Percentiles rank a stretch among this genome's conserved stretches.
phyloP scores from a whole-genome alignment of 2,797 vertebrate genomes.

The Epinephelus coioides region DNA sequence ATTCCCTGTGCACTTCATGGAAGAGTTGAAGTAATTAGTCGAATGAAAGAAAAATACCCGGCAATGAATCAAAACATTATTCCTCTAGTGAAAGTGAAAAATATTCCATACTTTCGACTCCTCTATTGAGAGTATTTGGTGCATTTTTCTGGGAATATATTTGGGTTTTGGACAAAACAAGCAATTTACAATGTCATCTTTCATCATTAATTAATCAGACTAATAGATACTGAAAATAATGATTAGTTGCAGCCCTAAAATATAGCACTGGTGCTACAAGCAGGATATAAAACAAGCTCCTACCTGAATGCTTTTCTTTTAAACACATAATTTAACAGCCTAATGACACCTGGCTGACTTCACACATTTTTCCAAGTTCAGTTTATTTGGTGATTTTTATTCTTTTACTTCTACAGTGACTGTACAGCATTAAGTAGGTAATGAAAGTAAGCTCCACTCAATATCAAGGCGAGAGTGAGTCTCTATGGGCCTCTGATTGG shows the following conservation, averaged over 20 bases:
- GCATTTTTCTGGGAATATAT: background rate
- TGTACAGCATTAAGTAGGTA: background rate
- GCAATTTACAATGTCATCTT: background rate
- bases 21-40: no score
- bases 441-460: background rate
- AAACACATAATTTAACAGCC: background rate
- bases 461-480: background rate
- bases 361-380: background rate
- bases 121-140: background rate
- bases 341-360: background rate
- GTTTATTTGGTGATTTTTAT: no score
- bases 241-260: background rate
- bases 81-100: no score
- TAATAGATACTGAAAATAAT: background rate
- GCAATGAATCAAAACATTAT: no score
- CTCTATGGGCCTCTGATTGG: conserved; percentile 18
- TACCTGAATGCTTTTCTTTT: background rate
- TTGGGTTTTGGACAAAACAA: background rate
- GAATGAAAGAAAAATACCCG: background rate
- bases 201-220: background rate
- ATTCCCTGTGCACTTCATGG: background rate
- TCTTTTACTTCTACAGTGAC: background rate
- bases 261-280: accelerated
- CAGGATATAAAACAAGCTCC: background rate
- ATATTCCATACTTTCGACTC: no score